These are phyloP conservation scores for Philereme transversata DNA, from an alignment of 2,888 invertebrate species.

Conservation along the genomic window DNA sequence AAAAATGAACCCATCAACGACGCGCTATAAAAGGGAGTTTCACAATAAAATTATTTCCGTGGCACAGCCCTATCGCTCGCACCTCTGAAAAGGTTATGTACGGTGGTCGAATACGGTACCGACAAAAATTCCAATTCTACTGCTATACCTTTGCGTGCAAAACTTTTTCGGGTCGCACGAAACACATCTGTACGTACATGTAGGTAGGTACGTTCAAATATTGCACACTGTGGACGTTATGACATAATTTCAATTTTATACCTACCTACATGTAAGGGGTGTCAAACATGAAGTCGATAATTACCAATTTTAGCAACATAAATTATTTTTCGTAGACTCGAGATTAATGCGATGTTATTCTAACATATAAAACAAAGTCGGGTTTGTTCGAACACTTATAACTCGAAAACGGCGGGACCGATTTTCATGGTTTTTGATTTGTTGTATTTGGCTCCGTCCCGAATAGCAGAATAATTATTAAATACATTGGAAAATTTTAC, in stretches of 20 bases:
- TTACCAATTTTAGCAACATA: no score
- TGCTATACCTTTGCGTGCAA: slow-evolving; percentile 65
- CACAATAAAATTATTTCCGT: slow-evolving; percentile 55
- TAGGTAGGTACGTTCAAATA: slow-evolving; percentile 62
- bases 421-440: no score
- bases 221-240: slow-evolving; percentile 40
- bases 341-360: no score
- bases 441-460: no score
- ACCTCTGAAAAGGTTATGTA: slow-evolving; percentile 55
- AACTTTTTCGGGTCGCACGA: slow-evolving; percentile 73
- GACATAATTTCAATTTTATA: slow-evolving; percentile 15
- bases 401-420: no score
- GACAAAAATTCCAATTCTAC: slow-evolving; percentile 64
- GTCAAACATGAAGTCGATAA: no score
- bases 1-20: slow-evolving; percentile 54
- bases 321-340: no score
- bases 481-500: no score
- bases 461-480: no score
- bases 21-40: slow-evolving; percentile 53
- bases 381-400: no score
- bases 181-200: slow-evolving; percentile 53
- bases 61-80: slow-evolving; percentile 49
- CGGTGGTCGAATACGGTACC: slow-evolving; percentile 53
- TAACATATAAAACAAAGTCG: no score
- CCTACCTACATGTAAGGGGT: no score